phyloP scores from a whole-genome alignment of 2,888 invertebrate genomes.

The Ischnura elegans region DNA sequence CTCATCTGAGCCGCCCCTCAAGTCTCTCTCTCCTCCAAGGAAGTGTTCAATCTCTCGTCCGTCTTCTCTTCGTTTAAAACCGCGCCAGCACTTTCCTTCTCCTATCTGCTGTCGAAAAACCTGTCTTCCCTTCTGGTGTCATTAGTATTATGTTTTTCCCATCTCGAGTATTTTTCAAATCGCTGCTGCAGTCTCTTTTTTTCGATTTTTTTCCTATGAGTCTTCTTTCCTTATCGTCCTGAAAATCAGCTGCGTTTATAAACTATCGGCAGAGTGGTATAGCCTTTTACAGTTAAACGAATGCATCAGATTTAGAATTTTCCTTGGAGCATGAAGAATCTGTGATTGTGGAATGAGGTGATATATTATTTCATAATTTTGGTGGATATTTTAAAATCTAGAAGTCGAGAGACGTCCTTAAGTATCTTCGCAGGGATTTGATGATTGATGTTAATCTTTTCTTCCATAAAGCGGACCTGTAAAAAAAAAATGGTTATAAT shows the following conservation, averaged over 20 bases:
- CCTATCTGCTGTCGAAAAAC: slow-evolving; percentile 24
- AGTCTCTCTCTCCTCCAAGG: background rate
- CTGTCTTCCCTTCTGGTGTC: slow-evolving; percentile 34
- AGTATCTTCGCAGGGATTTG: too few species aligned
- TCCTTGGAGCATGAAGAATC: too few species aligned
- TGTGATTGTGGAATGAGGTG: too few species aligned
- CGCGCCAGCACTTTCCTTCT: background rate
- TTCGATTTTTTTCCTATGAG: too few species aligned
- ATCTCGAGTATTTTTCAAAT: background rate
- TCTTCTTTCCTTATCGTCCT: background rate
- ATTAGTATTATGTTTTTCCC: slow-evolving; percentile 3
- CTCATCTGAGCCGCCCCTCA: background rate
- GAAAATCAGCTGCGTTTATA: background rate
- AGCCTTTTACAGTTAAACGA: too few species aligned
- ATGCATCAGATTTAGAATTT: too few species aligned
- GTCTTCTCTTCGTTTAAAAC: slow-evolving; percentile 21
- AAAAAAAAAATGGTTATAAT: too few species aligned
- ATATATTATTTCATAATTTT: too few species aligned
- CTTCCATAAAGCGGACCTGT: too few species aligned
- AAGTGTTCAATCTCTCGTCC: background rate
- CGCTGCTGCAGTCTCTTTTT: background rate
- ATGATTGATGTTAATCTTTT: too few species aligned
- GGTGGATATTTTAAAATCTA: too few species aligned
- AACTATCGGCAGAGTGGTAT: background rate
- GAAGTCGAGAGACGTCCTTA: too few species aligned